Conservation (phyloP, 1,140 invertebrate species). For the Cherax quadricarinatus region DNA sequence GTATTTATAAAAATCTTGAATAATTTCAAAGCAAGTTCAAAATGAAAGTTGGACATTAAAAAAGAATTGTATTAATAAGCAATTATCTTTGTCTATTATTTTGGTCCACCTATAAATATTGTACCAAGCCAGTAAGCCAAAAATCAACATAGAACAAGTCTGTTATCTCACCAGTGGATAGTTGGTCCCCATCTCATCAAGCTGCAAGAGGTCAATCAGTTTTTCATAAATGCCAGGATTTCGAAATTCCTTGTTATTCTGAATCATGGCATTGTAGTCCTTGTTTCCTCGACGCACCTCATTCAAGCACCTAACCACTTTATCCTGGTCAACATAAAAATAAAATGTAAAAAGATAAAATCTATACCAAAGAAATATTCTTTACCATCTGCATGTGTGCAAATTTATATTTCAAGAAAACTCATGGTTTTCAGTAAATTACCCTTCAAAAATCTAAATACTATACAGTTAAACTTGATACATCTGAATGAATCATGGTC, state of each 20-base stretch:
- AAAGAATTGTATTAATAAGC: too few relatives aligned
- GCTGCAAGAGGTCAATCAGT: slow-evolving; percentile 93
- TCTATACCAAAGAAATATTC: background rate
- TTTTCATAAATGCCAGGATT: slow-evolving; percentile 99
- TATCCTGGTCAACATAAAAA: slow-evolving; percentile 79
- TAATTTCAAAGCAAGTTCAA: too few relatives aligned
- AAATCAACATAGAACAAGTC: background rate
- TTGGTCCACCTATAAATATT: too few relatives aligned
- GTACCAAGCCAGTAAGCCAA: background rate
- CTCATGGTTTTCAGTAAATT: too few relatives aligned
- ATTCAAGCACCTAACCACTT: slow-evolving; percentile 87
- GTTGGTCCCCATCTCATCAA: slow-evolving; percentile 97
- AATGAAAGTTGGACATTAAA: too few relatives aligned
- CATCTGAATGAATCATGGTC: too few relatives aligned
- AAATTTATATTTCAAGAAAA: too few relatives aligned
- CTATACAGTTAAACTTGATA: too few relatives aligned
- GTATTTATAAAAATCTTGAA: too few relatives aligned
- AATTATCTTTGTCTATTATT: too few relatives aligned
- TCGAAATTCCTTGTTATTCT: slow-evolving; percentile 93
- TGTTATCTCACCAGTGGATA: slow-evolving; percentile 83
- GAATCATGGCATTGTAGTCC: slow-evolving; percentile 93
- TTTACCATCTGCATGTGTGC: too few relatives aligned
- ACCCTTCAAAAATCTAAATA: too few relatives aligned
- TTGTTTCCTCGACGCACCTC: slow-evolving; percentile 83
- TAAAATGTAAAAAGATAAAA: background rate